Percentiles rank a stretch among this genome's conserved stretches.
Evolutionary conservation across 2,113 vertebrate genomes (phyloP).

Genomic region (Cyanoderma ruficeps): DNA sequence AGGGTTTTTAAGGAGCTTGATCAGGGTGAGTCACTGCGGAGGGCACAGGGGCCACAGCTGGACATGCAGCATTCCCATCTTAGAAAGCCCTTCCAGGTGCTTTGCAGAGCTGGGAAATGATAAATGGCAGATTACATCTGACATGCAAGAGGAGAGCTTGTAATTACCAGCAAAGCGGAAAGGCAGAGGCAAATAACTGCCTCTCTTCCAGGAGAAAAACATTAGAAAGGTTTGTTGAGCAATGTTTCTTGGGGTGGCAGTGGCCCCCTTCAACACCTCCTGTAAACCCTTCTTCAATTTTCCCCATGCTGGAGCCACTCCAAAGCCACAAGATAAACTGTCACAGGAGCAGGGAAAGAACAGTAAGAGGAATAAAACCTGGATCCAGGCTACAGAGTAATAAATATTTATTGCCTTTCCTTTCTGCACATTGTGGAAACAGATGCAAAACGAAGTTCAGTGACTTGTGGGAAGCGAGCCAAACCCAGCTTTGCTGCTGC

Average conservation of each 20-base stretch:
- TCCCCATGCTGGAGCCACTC: background rate
- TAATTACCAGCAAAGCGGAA: background rate
- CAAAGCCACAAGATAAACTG: background rate
- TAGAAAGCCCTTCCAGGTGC: background rate
- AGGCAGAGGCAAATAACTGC: background rate
- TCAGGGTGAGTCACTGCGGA: background rate
- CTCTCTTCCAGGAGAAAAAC: background rate
- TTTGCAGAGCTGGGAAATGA: background rate
- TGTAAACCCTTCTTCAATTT: background rate
- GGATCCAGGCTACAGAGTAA: background rate
- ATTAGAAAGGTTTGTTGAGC: background rate
- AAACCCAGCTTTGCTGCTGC: background rate
- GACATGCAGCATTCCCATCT: rapidly evolving
- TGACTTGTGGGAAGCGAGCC: background rate
- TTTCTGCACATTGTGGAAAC: background rate
- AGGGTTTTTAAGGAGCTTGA: background rate
- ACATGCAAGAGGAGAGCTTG: background rate
- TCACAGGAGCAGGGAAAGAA: background rate
- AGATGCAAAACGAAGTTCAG: background rate
- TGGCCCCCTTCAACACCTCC: background rate
- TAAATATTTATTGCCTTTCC: conserved; percentile 40
- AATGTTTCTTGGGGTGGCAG: background rate
- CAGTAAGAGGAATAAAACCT: background rate
- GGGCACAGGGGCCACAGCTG: background rate
- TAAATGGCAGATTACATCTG: background rate